Evolutionary conservation across 2,888 invertebrate genomes (phyloP), one percentile per base, ranked within the genome.

Genomic region (Eupithecia abbreviata): DNA sequence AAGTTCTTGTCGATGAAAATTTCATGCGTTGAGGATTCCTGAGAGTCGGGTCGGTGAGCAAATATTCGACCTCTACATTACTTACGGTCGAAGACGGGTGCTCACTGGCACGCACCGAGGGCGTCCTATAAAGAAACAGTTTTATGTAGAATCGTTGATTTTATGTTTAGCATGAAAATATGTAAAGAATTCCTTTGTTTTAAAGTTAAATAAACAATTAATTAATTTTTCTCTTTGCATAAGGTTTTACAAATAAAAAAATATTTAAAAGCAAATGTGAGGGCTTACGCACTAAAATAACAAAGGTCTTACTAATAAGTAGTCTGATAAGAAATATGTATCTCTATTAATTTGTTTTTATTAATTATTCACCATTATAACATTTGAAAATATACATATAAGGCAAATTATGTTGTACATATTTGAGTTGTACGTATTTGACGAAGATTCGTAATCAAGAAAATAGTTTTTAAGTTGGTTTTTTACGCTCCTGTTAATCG

Each of bases 1-100:
- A 83, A 80, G 81, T 79, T 79, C 80, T 82, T 82, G 83, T 83
- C 82, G 85, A 84, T 85, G 87, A 88, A 90, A 91, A 90, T 90
- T 90, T 90, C 88, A 89, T 87, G 90, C 87, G 84, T 87, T 85
- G 85, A 87, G 85, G 87, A 87, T 86, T 90, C 83, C 83, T 85
- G 82, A 83, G 85, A 76, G 82, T 78, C 77, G 87, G 85, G 83
- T 87, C 86, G 84, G 83, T 86, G 83, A 82, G 86, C 87, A 90
- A 91, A 90, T 88, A 90, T 88, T 86, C 88, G 84, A 84, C 87
- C 88, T 89, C 88, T 90, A 84, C 83, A 89, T 92, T 91, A 91
- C 87, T 90, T 86, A 88, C 88, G 91, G 89, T 87, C 84, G 84
- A 84, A 76, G 75, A 81, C 77, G 74, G 71, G 72, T 82, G 81